Evolutionary conservation across 2,113 vertebrate genomes (phyloP).

Genomic region (Zeus faber): DNA sequence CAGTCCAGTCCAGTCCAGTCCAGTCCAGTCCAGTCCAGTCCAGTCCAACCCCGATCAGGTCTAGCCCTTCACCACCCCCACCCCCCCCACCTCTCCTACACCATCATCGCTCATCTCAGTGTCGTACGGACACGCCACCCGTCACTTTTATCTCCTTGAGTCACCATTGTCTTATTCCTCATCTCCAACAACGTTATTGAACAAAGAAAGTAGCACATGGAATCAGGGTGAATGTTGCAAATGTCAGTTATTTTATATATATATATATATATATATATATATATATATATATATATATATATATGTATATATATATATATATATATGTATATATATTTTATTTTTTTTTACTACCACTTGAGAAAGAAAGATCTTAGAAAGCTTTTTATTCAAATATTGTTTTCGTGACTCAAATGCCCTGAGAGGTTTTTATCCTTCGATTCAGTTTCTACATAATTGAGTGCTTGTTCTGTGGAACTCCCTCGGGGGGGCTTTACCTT

Average conservation of each 20-base stretch:
- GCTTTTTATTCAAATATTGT: too few relatives aligned
- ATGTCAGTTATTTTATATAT: too few relatives aligned
- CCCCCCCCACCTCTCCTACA: not conserved
- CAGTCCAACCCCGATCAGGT: conserved; percentile 29
- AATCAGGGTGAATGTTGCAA: conserved; percentile 10
- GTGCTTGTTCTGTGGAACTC: too few relatives aligned
- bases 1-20: conserved; percentile 27
- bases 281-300: too few relatives aligned
- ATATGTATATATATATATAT: not conserved
- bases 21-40: conserved; percentile 19
- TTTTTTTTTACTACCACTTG: too few relatives aligned
- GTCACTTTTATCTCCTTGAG: conserved; percentile 49
- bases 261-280: too few relatives aligned
- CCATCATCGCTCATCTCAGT: conserved; percentile 55
- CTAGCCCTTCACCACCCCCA: conserved; percentile 1
- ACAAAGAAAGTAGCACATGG: conserved; percentile 15
- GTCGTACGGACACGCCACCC: conserved; percentile 50
- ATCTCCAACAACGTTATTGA: conserved; percentile 31
- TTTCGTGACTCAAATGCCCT: too few relatives aligned
- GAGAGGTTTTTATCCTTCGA: too few relatives aligned
- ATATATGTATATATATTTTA: not conserved
- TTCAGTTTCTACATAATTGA: too few relatives aligned
- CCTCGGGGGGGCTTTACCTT: too few relatives aligned
- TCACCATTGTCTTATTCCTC: conserved; percentile 34
- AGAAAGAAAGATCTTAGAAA: too few relatives aligned